These are phyloP conservation scores for Erpornis zantholeuca DNA, from an alignment of 2,113 vertebrate genomes.

Conservation along the genomic window DNA sequence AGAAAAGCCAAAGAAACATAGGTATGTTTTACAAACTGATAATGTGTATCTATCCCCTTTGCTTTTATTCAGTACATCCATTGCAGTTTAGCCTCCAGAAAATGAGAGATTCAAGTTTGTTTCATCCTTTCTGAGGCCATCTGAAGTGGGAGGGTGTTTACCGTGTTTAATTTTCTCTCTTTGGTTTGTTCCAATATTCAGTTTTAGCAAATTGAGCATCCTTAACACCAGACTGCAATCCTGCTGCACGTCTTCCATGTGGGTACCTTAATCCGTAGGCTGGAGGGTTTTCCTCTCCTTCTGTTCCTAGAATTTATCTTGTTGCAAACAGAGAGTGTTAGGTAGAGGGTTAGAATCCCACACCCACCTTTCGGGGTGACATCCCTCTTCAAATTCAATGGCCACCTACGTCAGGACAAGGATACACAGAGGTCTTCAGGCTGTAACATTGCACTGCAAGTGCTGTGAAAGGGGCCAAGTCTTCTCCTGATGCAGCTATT, in stretches of 20 bases:
- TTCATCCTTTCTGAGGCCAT: not conserved
- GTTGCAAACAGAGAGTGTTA: not conserved
- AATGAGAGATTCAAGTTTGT: not conserved
- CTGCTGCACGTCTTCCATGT: fast-evolving
- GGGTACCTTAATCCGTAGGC: not conserved
- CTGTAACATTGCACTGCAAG: fast-evolving
- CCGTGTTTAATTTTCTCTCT: not conserved
- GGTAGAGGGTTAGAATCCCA: not conserved
- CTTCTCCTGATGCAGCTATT: not conserved
- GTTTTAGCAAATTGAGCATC: not conserved
- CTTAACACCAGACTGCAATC: not conserved
- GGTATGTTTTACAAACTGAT: not conserved
- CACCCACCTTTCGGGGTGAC: not conserved
- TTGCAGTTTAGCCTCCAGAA: not conserved
- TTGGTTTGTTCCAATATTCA: not conserved
- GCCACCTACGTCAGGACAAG: not conserved
- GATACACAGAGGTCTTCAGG: not conserved
- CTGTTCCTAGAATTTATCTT: not conserved
- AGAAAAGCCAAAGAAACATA: not conserved
- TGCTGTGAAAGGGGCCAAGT: not conserved
- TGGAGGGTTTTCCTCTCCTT: not conserved
- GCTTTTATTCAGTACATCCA: not conserved
- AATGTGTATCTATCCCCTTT: not conserved
- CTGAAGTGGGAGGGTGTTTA: not conserved
- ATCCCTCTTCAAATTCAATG: not conserved